phyloP scores from a whole-genome alignment of 2,113 vertebrate genomes.

The Callipepla californica region DNA sequence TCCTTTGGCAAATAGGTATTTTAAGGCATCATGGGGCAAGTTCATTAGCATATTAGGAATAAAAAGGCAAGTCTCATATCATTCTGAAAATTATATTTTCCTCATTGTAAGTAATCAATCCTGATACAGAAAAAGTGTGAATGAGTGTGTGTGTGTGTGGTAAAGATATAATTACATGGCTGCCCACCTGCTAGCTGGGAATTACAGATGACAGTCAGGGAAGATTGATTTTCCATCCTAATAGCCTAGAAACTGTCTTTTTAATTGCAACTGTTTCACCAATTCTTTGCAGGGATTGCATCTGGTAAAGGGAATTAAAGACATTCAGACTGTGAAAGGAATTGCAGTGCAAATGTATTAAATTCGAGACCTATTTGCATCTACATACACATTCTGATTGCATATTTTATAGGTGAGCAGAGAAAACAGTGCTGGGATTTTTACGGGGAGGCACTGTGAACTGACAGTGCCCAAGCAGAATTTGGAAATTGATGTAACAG shows the following conservation, averaged over 20 bases:
- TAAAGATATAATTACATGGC: background rate
- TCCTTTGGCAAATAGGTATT: constrained; percentile 6
- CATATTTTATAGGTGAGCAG: constrained; percentile 29
- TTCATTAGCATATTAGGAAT: background rate
- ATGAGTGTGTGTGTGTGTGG: background rate
- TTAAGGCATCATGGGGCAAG: background rate
- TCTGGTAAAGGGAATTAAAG: constrained; percentile 27
- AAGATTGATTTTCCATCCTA: constrained; percentile 4
- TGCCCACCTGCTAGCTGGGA: background rate
- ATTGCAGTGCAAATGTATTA: background rate
- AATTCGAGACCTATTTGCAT: constrained; percentile 33
- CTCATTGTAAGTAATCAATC: background rate
- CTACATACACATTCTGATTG: constrained; percentile 5
- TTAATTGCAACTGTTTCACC: background rate
- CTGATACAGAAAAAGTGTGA: background rate
- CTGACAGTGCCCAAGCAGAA: background rate
- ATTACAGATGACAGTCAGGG: background rate
- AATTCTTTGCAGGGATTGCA: constrained; percentile 36
- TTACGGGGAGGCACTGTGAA: background rate
- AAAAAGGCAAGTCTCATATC: background rate
- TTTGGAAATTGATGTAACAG: background rate
- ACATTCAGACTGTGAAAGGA: constrained; percentile 35
- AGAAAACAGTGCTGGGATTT: background rate
- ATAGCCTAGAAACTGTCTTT: background rate
- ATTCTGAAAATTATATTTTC: background rate